Conservation (phyloP, 2,113 vertebrate genomes). For the Hydrochoerus hydrochaeris region DNA sequence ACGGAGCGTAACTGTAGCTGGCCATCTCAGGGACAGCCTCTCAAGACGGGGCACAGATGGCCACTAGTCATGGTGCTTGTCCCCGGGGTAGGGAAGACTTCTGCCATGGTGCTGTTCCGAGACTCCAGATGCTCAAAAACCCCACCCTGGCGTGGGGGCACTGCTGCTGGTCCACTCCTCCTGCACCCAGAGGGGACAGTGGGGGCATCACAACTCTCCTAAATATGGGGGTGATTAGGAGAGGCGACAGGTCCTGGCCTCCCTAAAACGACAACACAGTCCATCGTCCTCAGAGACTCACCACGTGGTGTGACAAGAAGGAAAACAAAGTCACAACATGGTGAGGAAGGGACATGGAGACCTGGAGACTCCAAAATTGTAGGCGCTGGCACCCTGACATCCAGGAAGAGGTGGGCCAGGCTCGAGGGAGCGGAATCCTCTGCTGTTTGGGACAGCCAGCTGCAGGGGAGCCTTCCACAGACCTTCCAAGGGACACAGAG, state of each 20-base stretch:
- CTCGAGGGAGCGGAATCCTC: background rate
- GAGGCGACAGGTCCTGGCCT: background rate
- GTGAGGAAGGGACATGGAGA: background rate
- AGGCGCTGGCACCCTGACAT: background rate
- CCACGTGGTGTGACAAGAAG: background rate
- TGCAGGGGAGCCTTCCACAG: accelerated
- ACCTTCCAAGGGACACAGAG: background rate
- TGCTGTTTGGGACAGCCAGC: background rate
- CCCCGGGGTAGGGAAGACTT: background rate
- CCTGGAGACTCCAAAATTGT: background rate
- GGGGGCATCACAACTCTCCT: background rate
- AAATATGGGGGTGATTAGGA: background rate
- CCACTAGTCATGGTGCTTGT: background rate
- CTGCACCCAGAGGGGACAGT: background rate
- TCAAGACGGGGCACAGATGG: background rate
- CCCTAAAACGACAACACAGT: background rate
- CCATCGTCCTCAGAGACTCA: background rate
- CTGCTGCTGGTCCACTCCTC: background rate
- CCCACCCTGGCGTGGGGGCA: too few relatives aligned
- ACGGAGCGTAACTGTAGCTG: background rate
- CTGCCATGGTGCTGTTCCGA: background rate
- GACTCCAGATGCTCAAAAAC: background rate
- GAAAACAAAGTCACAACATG: background rate
- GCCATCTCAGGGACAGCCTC: background rate
- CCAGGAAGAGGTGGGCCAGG: background rate